Evolutionary conservation across 1,140 invertebrate species (phyloP).

Genomic region (Ctenoplectra terminalis): DNA sequence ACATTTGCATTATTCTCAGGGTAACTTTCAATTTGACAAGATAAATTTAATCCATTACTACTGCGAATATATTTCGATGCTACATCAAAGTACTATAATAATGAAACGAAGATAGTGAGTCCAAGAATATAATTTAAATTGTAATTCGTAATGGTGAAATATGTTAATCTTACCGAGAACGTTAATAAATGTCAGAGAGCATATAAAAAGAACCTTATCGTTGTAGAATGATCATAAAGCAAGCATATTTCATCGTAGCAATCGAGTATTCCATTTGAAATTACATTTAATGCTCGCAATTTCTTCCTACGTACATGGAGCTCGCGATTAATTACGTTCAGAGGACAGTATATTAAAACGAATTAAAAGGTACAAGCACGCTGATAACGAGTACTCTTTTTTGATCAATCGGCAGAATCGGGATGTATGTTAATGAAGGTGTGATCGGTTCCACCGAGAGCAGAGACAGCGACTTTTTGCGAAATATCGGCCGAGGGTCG

Average conservation of each 20-base stretch:
- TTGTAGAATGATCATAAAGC: background rate
- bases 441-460: background rate
- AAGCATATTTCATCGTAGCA: background rate
- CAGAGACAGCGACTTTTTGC: background rate
- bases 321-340: slow-evolving; percentile 12
- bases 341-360: background rate
- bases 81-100: no score
- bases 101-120: no score
- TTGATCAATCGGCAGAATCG: background rate
- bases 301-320: background rate
- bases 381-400: background rate
- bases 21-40: no score
- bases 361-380: background rate
- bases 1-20: no score
- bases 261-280: slow-evolving; percentile 8
- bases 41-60: no score
- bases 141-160: no score
- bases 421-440: background rate
- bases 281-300: slow-evolving; percentile 1
- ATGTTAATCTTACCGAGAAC: background rate
- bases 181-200: background rate
- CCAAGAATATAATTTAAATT: no score
- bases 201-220: background rate
- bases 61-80: no score
- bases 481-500: no score